A percentile compares a stretch with the other conserved stretches of the same genome.
Evolutionary conservation across 2,797 vertebrate species (phyloP).

Genomic region (Periparus ater): DNA sequence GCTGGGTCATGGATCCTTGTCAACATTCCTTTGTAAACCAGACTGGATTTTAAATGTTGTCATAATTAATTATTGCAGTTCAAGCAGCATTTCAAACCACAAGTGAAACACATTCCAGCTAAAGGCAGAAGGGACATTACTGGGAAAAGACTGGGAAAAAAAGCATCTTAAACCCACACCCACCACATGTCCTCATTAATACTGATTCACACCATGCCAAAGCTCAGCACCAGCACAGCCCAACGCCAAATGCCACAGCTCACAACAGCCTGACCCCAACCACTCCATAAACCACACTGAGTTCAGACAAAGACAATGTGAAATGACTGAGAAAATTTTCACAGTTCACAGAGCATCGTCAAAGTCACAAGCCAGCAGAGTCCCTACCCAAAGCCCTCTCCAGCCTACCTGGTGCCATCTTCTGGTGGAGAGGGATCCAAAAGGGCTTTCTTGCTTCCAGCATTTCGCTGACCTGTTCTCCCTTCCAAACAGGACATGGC

Average conservation of each 20-base stretch:
- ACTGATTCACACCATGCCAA: background rate
- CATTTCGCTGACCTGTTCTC: background rate
- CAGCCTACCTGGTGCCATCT: slow-evolving; percentile 1
- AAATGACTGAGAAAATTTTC: background rate
- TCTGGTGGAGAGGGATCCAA: background rate
- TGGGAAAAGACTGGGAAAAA: background rate
- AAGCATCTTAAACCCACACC: background rate
- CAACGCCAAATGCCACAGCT: background rate
- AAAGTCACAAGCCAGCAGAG: accelerated
- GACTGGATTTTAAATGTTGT: background rate
- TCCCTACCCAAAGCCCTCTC: background rate
- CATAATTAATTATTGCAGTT: background rate
- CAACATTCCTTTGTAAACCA: background rate
- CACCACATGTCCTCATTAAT: background rate
- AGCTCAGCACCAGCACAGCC: background rate
- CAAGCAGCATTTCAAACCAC: background rate
- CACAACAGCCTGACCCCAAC: background rate
- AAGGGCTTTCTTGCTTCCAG: background rate
- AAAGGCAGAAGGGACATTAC: background rate
- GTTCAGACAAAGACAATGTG: background rate
- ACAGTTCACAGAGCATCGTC: background rate
- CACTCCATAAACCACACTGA: background rate
- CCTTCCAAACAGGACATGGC: background rate
- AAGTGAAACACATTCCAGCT: background rate
- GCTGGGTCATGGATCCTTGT: background rate